These are phyloP conservation scores for Bubalus kerabau DNA, from an alignment of 2,113 vertebrate species.

Conservation along the genomic window DNA sequence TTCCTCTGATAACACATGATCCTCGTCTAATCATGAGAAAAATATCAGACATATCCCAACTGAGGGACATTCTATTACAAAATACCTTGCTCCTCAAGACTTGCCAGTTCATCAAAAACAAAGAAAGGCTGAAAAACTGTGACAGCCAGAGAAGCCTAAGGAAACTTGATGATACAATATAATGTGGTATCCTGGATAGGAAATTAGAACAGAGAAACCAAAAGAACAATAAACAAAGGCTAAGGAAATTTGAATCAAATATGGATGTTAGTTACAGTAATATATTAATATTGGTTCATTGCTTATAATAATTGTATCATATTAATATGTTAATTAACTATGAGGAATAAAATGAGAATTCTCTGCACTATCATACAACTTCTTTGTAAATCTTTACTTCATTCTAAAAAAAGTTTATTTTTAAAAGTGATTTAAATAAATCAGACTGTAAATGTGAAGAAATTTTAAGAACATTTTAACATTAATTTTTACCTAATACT, in stretches of 20 bases:
- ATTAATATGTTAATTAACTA: background rate
- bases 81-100: background rate
- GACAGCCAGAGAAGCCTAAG: background rate
- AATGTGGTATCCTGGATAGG: background rate
- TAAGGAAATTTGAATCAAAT: background rate
- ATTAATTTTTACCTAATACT: background rate
- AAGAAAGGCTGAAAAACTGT: background rate
- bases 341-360: background rate
- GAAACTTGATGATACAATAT: background rate
- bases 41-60: background rate
- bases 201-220: background rate
- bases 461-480: background rate
- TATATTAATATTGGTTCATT: background rate
- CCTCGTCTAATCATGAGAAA: background rate
- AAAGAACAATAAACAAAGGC: background rate
- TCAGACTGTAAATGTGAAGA: background rate
- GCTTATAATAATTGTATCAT: background rate
- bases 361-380: background rate
- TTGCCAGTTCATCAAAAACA: background rate
- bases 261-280: background rate
- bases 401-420: background rate
- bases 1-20: background rate
- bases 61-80: background rate
- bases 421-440: background rate
- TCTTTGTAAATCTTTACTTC: background rate